phyloP scores from a whole-genome alignment of 2,888 invertebrate species.

The Erannis defoliaria region DNA sequence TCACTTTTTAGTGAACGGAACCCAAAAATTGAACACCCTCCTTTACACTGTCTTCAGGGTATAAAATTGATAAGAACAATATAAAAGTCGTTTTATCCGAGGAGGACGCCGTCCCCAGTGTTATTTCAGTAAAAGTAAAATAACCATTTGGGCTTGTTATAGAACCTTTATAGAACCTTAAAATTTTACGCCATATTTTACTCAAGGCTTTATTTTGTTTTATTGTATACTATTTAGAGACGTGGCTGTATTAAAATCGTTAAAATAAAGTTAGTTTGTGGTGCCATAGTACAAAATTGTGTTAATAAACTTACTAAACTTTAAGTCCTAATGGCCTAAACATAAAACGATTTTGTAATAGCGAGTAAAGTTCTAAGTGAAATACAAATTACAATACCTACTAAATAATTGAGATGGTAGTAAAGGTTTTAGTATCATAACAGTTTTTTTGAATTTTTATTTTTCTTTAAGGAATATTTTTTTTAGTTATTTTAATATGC shows the following conservation, averaged over 20 bases:
- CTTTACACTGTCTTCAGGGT: conserved; percentile 50
- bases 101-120: conserved; percentile 30
- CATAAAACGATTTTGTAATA: no score
- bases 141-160: conserved; percentile 34
- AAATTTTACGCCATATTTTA: conserved; percentile 38
- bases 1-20: conserved; percentile 6
- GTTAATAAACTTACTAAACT: neutral
- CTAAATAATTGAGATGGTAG: no score
- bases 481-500: no score
- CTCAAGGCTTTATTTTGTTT: conserved; percentile 25
- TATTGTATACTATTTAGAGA: conserved; percentile 11
- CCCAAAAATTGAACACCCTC: conserved; percentile 41
- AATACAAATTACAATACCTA: no score
- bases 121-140: conserved; percentile 41
- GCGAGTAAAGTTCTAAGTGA: no score
- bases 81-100: conserved; percentile 39
- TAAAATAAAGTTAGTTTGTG: conserved; percentile 1
- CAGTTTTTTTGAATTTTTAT: no score
- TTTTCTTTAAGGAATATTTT: no score
- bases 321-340: neutral
- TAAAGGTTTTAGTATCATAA: no score
- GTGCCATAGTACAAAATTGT: neutral
- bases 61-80: conserved; percentile 59
- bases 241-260: neutral
- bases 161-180: conserved; percentile 28